A percentile compares a stretch with the other conserved stretches of the same genome.
phyloP scores from a whole-genome alignment of 64 coral and sea anemone genomes.

The Porites lutea region DNA sequence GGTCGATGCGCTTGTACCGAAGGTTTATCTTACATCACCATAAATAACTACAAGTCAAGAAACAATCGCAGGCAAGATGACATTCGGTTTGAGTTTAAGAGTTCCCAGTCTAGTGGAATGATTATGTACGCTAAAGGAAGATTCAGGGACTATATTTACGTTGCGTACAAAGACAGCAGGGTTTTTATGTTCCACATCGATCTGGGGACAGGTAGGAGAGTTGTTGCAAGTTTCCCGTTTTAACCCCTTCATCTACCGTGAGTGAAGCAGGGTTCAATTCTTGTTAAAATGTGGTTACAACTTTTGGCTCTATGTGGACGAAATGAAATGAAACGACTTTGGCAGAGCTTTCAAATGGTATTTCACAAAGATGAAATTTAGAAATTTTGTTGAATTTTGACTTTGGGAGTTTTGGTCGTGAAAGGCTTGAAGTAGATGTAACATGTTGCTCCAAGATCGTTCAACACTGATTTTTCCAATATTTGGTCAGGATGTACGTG shows the following conservation, averaged over 20 bases:
- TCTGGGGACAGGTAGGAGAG: conserved; percentile 71
- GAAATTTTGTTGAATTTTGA: no score
- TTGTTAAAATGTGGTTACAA: no score
- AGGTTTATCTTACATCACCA: conserved; percentile 53
- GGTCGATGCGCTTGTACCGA: conserved; percentile 56
- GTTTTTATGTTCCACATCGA: conserved; percentile 69
- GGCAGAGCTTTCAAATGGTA: no score
- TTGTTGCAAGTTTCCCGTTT: neutral
- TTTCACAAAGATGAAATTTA: no score
- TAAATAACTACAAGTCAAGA: conserved; percentile 51
- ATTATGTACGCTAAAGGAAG: conserved; percentile 68
- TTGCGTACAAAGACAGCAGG: conserved; percentile 49
- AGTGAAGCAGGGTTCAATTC: no score
- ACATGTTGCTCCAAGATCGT: no score
- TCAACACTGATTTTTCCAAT: no score
- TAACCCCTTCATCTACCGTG: neutral
- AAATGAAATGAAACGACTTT: no score
- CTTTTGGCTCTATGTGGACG: no score
- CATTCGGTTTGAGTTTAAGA: conserved; percentile 68
- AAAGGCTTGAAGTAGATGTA: no score
- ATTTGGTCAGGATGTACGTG: no score
- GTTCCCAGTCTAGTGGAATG: conserved; percentile 19
- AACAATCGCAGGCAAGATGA: conserved; percentile 35
- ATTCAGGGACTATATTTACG: conserved; percentile 52
- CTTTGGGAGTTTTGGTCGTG: no score